Conservation (phyloP, 2,888 invertebrate species). For the Melanargia galathea region DNA sequence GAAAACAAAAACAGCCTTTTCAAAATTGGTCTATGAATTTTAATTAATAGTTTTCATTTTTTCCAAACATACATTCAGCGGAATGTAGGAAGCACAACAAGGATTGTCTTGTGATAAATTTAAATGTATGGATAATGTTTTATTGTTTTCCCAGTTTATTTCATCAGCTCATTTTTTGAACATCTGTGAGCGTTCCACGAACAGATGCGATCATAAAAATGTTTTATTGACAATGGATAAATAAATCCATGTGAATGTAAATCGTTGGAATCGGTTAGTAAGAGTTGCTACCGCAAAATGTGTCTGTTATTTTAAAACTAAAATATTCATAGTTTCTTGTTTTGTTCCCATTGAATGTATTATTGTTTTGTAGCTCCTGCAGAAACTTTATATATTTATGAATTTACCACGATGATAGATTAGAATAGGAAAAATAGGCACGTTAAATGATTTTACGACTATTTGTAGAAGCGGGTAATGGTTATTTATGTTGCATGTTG, state of each 20-base stretch:
- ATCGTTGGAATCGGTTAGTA: neutral
- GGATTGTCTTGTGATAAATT: neutral
- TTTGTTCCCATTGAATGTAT: neutral
- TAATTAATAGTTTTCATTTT: no score
- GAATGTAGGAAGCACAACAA: no score
- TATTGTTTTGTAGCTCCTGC: neutral
- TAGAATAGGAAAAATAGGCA: neutral
- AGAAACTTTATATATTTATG: neutral
- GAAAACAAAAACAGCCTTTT: no score
- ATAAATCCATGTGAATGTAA: slow-evolving; percentile 10
- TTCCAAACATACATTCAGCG: no score
- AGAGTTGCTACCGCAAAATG: slow-evolving; percentile 2
- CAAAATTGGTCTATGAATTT: no score
- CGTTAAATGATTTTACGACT: neutral
- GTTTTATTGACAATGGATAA: slow-evolving; percentile 10
- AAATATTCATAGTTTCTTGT: slow-evolving; percentile 1
- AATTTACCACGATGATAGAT: neutral
- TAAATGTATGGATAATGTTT: neutral
- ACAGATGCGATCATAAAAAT: slow-evolving; percentile 9
- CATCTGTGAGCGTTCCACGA: neutral
- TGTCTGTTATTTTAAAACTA: slow-evolving; percentile 1
- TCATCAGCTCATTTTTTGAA: neutral
- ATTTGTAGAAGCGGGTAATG: neutral
- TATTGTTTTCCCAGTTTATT: neutral
- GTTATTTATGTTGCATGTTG: slow-evolving; percentile 22